phyloP scores from a whole-genome alignment of 2,888 invertebrate species.

The Clepsis dumicolana region DNA sequence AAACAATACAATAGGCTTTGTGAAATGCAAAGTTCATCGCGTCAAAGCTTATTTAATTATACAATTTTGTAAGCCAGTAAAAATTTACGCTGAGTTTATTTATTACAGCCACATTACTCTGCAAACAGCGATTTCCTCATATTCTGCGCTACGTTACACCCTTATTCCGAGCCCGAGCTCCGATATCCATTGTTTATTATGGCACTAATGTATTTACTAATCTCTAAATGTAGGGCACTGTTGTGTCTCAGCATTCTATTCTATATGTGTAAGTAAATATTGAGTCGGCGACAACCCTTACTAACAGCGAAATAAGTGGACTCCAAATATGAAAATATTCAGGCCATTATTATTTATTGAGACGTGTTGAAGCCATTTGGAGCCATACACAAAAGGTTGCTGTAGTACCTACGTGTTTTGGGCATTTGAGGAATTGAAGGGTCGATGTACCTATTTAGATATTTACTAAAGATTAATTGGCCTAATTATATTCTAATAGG shows the following conservation, averaged over 20 bases:
- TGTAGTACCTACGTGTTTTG: neutral
- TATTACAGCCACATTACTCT: slow-evolving; percentile 4
- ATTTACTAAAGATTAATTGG: neutral
- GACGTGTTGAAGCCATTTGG: neutral
- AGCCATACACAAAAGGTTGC: neutral
- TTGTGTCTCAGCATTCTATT: slow-evolving; percentile 7
- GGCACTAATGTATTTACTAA: slow-evolving; percentile 31
- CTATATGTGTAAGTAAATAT: slow-evolving; percentile 24
- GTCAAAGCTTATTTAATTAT: neutral
- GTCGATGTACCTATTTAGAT: too few species aligned
- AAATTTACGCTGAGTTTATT: neutral
- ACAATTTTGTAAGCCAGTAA: neutral
- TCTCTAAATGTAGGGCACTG: slow-evolving; percentile 26
- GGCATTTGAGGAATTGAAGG: too few species aligned
- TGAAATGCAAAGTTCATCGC: neutral
- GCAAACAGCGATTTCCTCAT: slow-evolving; percentile 6
- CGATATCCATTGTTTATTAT: slow-evolving; percentile 34
- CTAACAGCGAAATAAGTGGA: slow-evolving; percentile 9
- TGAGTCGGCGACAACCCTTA: neutral
- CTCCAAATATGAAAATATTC: slow-evolving; percentile 4
- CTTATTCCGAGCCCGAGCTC: neutral
- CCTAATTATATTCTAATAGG: neutral
- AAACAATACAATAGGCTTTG: slow-evolving; percentile 3
- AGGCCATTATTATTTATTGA: slow-evolving; percentile 16
- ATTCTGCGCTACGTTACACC: slow-evolving; percentile 8